Conservation (phyloP, 2,113 vertebrate genomes). For the Oxyruncus cristatus region DNA sequence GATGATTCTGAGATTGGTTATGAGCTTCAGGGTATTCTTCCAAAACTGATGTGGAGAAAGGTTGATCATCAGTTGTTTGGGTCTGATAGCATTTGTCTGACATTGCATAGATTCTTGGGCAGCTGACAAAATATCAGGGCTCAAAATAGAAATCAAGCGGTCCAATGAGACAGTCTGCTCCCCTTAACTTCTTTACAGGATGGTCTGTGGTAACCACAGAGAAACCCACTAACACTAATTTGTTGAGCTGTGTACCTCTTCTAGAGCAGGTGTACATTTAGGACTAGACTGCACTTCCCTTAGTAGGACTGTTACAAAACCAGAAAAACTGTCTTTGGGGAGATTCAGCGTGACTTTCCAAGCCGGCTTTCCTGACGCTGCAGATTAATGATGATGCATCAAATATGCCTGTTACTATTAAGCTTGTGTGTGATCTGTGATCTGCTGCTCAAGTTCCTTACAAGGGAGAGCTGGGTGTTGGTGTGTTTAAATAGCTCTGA, state of each 20-base stretch:
- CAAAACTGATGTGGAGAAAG: neutral
- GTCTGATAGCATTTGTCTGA: neutral
- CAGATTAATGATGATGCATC: neutral
- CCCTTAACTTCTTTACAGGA: neutral
- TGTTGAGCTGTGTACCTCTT: rapidly evolving
- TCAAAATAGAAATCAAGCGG: slow-evolving; percentile 3
- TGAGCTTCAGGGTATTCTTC: neutral
- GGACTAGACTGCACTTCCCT: neutral
- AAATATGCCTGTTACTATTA: neutral
- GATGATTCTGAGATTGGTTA: neutral
- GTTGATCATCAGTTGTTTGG: neutral
- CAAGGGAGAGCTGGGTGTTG: neutral
- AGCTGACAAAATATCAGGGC: neutral
- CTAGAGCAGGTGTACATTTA: neutral
- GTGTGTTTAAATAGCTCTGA: neutral
- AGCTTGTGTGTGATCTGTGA: neutral
- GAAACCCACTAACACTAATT: neutral
- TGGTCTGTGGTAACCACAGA: neutral
- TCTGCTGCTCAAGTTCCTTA: neutral
- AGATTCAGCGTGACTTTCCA: neutral
- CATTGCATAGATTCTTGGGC: neutral
- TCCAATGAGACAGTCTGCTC: neutral
- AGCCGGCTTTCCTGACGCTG: neutral
- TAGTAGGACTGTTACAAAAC: neutral
- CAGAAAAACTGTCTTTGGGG: neutral